Base-by-base conservation (phyloP, 2,888 invertebrate species). In the Gerris lacustris region DNA sequence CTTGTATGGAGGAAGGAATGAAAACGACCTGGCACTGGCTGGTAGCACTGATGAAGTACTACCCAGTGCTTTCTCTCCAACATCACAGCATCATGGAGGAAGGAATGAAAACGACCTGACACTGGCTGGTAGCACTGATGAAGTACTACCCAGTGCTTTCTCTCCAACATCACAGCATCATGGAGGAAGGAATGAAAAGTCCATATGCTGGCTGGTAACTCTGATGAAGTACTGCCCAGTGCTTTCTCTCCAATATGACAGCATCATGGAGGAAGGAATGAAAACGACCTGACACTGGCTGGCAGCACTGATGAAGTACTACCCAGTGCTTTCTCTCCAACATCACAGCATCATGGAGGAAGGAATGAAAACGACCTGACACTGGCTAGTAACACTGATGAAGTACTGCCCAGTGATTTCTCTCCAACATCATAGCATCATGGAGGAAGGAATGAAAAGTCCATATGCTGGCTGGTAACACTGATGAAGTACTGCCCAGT, bases 31-130 rank as follows among this genome's bases (percentile, higher is more conserved):
- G 63, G 55, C n/a, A 31, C 6, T 44, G 44, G 85, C 86, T 9
- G 91, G 90, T 0, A 92, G 92, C 76, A 85, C 86, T 18, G 88
- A 88, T 6, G 91, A 92, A 79, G 89, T 92, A 66, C 91, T 92
- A 80, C 89, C 89, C n/a, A 90, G 90, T 76, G 88, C 88, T 2
- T 92, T 87, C 79, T 91, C 89, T 55, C 91, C 92, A 79, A 83
- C 86, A 0, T 92, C 91, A 0, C 89, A 90, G 77, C 87, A 87
- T 6, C 31, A 75, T 92, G 92, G 91, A 86, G 70, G 62, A 18
- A 55, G 44, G 72, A 72, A 17, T 43, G 45, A 15, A 55, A 47
- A 31, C 4, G 31, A 45, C 67, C 5, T 55, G 67, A 67, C 43
- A 31, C 6, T 44, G 44, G 31, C 31, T 31, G 31, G 31, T 31